These are phyloP conservation scores for Ametastegia equiseti DNA, from an alignment of 2,888 invertebrate genomes.

Conservation along the genomic window DNA sequence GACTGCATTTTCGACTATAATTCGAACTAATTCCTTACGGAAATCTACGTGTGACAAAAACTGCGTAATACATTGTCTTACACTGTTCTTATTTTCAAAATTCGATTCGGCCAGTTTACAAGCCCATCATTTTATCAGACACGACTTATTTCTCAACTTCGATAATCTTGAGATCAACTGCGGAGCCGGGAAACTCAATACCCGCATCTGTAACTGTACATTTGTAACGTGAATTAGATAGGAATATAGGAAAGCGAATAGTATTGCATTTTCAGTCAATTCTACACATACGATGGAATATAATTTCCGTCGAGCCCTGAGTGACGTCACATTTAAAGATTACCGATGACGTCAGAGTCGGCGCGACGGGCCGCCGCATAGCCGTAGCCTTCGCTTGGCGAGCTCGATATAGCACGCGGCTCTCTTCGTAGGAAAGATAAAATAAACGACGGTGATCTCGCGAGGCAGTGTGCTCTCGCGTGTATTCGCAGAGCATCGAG, in stretches of 20 bases:
- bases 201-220: too few relatives aligned
- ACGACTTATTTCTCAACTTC: too few relatives aligned
- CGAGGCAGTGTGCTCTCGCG: slow-evolving; percentile 29
- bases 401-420: slow-evolving; percentile 43
- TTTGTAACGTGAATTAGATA: too few relatives aligned
- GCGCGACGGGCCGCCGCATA: slow-evolving; percentile 16
- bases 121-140: too few relatives aligned
- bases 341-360: slow-evolving; percentile 32
- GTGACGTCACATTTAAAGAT: slow-evolving; percentile 16
- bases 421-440: slow-evolving; percentile 22
- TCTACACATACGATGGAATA: background rate
- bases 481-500: slow-evolving; percentile 7
- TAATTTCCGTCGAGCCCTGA: background rate
- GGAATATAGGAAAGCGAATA: background rate
- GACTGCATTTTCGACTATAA: too few relatives aligned
- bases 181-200: too few relatives aligned
- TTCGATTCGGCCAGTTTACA: too few relatives aligned
- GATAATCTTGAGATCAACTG: too few relatives aligned
- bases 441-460: slow-evolving; percentile 32
- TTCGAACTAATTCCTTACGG: too few relatives aligned
- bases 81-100: too few relatives aligned
- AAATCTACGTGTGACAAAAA: too few relatives aligned
- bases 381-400: slow-evolving; percentile 29
- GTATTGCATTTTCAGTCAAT: background rate
- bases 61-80: too few relatives aligned